Base-by-base conservation (phyloP, 1,140 invertebrate genomes). In the Hyposmocoma kahamanoa region DNA sequence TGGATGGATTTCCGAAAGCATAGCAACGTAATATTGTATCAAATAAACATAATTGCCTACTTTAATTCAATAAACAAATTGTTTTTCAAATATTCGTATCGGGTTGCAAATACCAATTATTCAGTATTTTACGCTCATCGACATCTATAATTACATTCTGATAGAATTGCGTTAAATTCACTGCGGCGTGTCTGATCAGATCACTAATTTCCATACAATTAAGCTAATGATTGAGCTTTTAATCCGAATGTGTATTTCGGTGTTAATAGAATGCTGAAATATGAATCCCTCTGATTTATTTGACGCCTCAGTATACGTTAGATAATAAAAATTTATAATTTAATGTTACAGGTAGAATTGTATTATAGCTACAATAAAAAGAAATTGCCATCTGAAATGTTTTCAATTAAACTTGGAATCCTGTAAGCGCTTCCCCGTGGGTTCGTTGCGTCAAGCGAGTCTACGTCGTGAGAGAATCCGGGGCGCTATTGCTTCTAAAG, bases 111-210 rank as follows among this genome's bases (percentile, higher is more conserved):
- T 80, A 73, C 62, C 72, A 79, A 83, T 83, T 77, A 83, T 77
- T 77, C 68, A 75, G 72, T 79, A 79, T 79, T 83, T 83, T 72
- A 72, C 65, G 72, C 75, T 68, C 65, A 75, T 78, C 71, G 77
- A 73, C 57, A 60, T 73, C 72, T 74, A 69, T 84, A 84, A 84
- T 82, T 84, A 80, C 71, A 75, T 79, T 79, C 66, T 72, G 70
- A 80, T 78, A 68, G 65, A 79, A 74, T 78, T 78, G 71, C 69
- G 72, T 81, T 81, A 75, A 81, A 78, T 76, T 70, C 62, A 68
- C 61, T 63, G 50, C 62, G n/a, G 56, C 55, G 62, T 60, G 55
- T 69, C n/a, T n/a, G n/a, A n/a, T n/a, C n/a, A n/a, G 56, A 67
- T 60, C 63, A 76, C 70, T 69, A 77, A 80, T 77, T 80, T 77